Evolutionary conservation across 1,140 invertebrate species (phyloP).

Genomic region (Zaprionus gabonicus): DNA sequence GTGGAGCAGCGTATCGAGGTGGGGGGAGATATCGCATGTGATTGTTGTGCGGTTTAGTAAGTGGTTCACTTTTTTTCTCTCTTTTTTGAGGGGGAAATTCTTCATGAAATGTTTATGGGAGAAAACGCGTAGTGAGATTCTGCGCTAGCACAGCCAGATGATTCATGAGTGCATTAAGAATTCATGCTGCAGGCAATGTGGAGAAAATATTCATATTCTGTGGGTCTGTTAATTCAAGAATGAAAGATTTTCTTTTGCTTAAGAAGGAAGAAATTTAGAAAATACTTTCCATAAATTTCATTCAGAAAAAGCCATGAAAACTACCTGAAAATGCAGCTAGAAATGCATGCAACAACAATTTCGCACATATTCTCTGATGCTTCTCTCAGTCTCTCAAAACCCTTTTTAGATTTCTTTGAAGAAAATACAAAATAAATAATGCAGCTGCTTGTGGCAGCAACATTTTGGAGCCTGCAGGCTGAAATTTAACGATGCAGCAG

Average conservation of each 20-base stretch:
- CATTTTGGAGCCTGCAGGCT: conserved; percentile 12
- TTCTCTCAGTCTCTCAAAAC: background rate
- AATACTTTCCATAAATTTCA: too few species aligned
- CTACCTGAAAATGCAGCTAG: too few species aligned
- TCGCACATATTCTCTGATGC: background rate
- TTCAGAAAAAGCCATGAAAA: too few species aligned
- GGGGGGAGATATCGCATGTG: background rate
- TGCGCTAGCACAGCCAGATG: conserved; percentile 1
- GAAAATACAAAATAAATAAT: background rate
- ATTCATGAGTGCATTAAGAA: conserved; percentile 18
- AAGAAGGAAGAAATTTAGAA: too few species aligned
- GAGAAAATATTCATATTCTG: background rate
- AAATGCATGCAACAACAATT: background rate
- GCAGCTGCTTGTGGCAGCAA: conserved; percentile 9
- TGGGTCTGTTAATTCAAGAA: too few species aligned
- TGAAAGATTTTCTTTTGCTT: too few species aligned
- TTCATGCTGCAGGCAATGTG: background rate
- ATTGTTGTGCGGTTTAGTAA: conserved; percentile 15
- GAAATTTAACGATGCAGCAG: conserved; percentile 12
- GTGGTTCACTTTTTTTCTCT: conserved; percentile 24
- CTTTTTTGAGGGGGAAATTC: conserved; percentile 19
- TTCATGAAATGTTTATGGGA: conserved; percentile 28
- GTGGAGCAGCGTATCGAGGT: conserved; percentile 29
- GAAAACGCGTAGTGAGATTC: conserved; percentile 26
- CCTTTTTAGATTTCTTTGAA: background rate